Percentiles rank a stretch among this genome's conserved stretches.
phyloP scores from a whole-genome alignment of 2,888 invertebrate species.

The Ariolimax columbianus region DNA sequence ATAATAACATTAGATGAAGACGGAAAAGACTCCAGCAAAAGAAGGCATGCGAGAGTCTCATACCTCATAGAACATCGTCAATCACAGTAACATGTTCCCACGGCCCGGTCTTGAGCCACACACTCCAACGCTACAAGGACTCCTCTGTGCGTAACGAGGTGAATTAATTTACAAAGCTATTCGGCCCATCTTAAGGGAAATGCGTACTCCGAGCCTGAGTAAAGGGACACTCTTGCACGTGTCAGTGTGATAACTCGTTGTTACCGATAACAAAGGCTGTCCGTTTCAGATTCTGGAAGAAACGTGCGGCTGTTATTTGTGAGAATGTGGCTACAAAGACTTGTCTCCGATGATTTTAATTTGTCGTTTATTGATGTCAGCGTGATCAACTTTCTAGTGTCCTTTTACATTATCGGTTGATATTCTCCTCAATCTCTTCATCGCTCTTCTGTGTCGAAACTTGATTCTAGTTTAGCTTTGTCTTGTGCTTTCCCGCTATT shows the following conservation, averaged over 20 bases:
- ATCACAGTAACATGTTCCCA: conserved; percentile 6
- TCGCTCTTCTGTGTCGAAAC: too few species aligned
- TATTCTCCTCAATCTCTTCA: too few species aligned
- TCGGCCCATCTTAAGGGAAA: background rate
- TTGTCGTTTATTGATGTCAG: background rate
- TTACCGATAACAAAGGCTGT: background rate
- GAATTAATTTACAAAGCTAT: conserved; percentile 31
- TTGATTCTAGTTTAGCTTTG: too few species aligned
- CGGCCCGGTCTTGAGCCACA: background rate
- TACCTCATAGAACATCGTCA: background rate
- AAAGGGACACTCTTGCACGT: conserved; percentile 20
- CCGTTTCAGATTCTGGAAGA: background rate
- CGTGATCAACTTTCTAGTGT: too few species aligned
- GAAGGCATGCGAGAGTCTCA: background rate
- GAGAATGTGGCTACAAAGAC: background rate
- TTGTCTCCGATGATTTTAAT: background rate
- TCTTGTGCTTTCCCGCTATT: too few species aligned
- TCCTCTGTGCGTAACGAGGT: background rate
- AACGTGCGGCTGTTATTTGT: conserved; percentile 15
- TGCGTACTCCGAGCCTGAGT: background rate
- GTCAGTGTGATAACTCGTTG: conserved; percentile 20
- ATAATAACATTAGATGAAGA: too few species aligned
- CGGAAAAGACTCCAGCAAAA: too few species aligned
- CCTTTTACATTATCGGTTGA: background rate
- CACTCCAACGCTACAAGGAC: background rate